Evolutionary conservation across 2,113 vertebrate species (phyloP).

Genomic region (Varanus komodoensis): DNA sequence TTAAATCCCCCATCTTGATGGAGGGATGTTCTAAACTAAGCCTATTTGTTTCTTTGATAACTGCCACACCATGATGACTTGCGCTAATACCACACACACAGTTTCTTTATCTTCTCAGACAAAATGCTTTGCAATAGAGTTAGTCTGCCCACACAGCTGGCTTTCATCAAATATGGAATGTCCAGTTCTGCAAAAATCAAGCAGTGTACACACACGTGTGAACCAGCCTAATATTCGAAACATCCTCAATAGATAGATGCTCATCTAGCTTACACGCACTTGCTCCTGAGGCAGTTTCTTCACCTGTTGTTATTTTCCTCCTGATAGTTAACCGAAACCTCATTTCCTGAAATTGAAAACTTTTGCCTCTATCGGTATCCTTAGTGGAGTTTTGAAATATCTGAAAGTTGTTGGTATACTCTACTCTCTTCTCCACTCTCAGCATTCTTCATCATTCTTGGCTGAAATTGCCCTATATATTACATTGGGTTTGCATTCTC

Average conservation of each 20-base stretch:
- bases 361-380: background rate
- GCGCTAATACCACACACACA: background rate
- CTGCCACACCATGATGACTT: background rate
- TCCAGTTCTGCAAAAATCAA: background rate
- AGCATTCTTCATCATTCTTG: background rate
- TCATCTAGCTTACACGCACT: background rate
- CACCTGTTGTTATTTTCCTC: background rate
- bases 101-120: background rate
- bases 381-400: background rate
- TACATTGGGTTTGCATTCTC: background rate
- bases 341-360: background rate
- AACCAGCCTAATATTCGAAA: background rate
- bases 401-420: background rate
- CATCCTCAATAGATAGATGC: background rate
- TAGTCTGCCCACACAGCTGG: background rate
- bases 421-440: background rate
- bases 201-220: background rate
- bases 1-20: background rate
- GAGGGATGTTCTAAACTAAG: background rate
- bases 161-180: background rate
- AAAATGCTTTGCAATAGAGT: background rate
- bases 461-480: background rate
- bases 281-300: background rate
- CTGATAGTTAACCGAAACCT: background rate
- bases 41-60: background rate